These are phyloP conservation scores for Agriotes lineatus DNA, from an alignment of 2,888 invertebrate genomes.

Conservation along the genomic window DNA sequence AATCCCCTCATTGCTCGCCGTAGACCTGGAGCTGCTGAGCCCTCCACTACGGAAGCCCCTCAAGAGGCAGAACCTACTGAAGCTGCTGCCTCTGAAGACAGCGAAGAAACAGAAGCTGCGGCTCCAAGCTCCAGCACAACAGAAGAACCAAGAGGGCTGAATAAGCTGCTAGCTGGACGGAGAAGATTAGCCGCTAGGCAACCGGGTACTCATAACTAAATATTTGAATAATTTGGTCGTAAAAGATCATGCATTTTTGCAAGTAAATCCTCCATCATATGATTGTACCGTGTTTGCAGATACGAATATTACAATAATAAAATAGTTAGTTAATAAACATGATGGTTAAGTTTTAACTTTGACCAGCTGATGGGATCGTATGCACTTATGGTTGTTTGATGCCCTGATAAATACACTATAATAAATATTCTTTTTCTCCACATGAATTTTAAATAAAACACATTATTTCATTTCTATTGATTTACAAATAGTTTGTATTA, in stretches of 20 bases:
- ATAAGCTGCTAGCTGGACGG: conserved; percentile 78
- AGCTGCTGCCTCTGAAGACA: conserved; percentile 51
- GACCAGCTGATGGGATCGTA: too few relatives aligned
- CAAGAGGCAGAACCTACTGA: conserved; percentile 44
- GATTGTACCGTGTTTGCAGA: background rate
- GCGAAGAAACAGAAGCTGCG: conserved; percentile 53
- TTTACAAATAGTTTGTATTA: too few relatives aligned
- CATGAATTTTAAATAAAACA: too few relatives aligned
- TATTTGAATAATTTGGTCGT: conserved; percentile 48
- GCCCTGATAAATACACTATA: too few relatives aligned
- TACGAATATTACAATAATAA: background rate
- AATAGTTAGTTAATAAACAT: conserved; percentile 6
- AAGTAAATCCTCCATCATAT: background rate
- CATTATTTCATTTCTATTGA: too few relatives aligned
- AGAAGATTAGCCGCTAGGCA: conserved; percentile 74
- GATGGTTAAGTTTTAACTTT: background rate
- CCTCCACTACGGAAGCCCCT: conserved; percentile 44
- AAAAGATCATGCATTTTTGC: background rate
- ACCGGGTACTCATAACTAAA: conserved; percentile 66
- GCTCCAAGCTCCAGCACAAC: conserved; percentile 60
- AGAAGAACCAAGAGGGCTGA: conserved; percentile 72
- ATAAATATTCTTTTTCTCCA: too few relatives aligned
- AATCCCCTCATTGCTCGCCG: conserved; percentile 71
- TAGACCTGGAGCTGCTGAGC: conserved; percentile 62
- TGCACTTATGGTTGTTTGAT: too few relatives aligned